Base-by-base conservation (phyloP, 2,888 invertebrate species). In the Acleris cristana region DNA sequence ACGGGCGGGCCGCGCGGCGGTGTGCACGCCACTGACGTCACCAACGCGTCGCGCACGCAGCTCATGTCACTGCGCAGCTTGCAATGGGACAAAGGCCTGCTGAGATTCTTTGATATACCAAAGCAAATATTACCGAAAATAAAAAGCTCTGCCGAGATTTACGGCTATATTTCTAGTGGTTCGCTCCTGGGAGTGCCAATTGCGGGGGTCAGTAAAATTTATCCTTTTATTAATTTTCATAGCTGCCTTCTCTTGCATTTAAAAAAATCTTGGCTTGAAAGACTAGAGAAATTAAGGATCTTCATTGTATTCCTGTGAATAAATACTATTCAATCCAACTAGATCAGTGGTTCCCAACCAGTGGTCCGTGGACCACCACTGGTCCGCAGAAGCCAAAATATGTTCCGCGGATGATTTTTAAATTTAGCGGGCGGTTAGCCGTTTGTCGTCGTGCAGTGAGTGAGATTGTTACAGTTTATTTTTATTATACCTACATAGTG, bases 41-140 rank as follows among this genome's bases (percentile, higher is more conserved):
- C 99, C 44, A 99, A 99, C 88, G 99, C 99, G 14, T 98, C 98
- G 40, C 94, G 99, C 72, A 99, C 99, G 7, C 97, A 98, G 94
- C 94, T 99, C 1, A 98, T 99, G 98, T 98, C 99, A 82, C 93
- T 99, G 61, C 95, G 95, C 73, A 96, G 95, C n/a, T 90, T 98
- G 40, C 93, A 97, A 76, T 99, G 99, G 99, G 98, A 99, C 86
- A 93, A 94, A n/a, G 94, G 96, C 70, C 90, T 99, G 40, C 95
- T 98, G 82, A 94, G 96, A 63, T 98, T 98, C 84, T 99, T 99
- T 87, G 95, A 96, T 73, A 95, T 99, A 85, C 97, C 98, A 7
- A 88, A 93, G 81, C 91, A 94, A 72, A 96, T 99, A 73, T 92
- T 99, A 72, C 99, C 99, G 71, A 95, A 96, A 84, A 99, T 98